Percentiles rank a stretch among this genome's conserved stretches.
phyloP scores from a whole-genome alignment of 1,140 invertebrate genomes.

The Hydropsyche tenuis region DNA sequence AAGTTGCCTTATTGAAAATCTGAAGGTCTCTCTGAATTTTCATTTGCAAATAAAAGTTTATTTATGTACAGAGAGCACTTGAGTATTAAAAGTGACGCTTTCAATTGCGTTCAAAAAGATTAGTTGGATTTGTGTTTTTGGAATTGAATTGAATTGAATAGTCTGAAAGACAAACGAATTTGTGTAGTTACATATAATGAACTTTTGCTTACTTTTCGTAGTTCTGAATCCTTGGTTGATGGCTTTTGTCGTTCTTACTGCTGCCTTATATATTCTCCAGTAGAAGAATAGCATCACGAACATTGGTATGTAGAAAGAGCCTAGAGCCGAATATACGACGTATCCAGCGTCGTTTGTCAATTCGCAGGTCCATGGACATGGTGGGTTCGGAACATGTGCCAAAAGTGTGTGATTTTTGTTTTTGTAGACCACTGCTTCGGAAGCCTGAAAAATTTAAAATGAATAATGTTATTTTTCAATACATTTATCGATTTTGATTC shows the following conservation, averaged over 20 bases:
- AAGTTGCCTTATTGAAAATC: too few relatives aligned
- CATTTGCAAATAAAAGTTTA: too few relatives aligned
- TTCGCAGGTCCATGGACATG: conserved; percentile 86
- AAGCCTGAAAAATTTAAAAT: conserved; percentile 40
- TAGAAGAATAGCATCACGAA: conserved; percentile 97
- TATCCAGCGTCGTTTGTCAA: conserved; percentile 88
- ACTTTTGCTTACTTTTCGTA: conserved; percentile 60
- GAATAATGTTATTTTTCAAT: background rate
- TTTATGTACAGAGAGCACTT: too few relatives aligned
- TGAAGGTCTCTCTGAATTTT: too few relatives aligned
- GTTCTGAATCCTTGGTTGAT: conserved; percentile 93
- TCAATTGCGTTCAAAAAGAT: too few relatives aligned
- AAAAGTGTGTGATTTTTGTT: conserved; percentile 48
- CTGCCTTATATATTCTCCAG: conserved; percentile 92
- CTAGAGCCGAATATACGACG: conserved; percentile 87
- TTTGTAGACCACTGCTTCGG: conserved; percentile 40
- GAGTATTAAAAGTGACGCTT: too few relatives aligned
- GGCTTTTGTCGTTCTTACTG: conserved; percentile 86
- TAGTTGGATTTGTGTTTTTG: too few relatives aligned
- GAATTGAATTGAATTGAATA: too few relatives aligned
- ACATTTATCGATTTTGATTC: too few relatives aligned
- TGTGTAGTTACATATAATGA: background rate
- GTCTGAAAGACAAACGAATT: background rate
- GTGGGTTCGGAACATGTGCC: conserved; percentile 56
- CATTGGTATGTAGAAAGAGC: conserved; percentile 96